Percentiles rank a stretch among this genome's conserved stretches.
These are phyloP conservation scores for Myotis myotis DNA, from an alignment of 2,797 vertebrate species.

Conservation along the genomic window DNA sequence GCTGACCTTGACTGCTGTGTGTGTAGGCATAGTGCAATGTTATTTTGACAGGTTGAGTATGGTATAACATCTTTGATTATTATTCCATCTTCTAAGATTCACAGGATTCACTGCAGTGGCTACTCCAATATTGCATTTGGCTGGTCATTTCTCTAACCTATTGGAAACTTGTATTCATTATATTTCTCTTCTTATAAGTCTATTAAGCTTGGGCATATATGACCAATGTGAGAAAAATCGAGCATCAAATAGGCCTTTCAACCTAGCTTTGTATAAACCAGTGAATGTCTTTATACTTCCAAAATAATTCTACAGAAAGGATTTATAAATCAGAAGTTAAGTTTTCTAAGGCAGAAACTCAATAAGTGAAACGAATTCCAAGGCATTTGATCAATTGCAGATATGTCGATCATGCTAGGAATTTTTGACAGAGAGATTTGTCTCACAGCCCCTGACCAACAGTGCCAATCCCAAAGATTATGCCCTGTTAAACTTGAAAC, in stretches of 20 bases:
- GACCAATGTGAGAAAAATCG: neutral
- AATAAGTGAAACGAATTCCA: constrained; percentile 19
- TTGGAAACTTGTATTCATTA: neutral
- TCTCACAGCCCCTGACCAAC: neutral
- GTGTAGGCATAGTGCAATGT: neutral
- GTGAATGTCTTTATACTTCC: neutral
- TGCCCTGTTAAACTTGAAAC: neutral
- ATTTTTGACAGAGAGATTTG: neutral
- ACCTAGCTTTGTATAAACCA: neutral
- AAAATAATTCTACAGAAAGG: neutral
- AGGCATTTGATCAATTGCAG: neutral
- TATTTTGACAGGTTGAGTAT: constrained; percentile 30
- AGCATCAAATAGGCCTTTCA: neutral
- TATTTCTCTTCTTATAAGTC: neutral
- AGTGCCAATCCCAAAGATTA: neutral
- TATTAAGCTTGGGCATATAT: neutral
- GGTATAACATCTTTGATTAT: neutral
- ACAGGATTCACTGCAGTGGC: neutral
- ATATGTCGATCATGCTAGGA: neutral
- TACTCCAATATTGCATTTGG: neutral
- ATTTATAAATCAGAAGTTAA: constrained; percentile 1
- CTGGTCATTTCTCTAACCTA: neutral
- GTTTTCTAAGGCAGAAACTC: neutral
- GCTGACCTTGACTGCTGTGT: neutral
- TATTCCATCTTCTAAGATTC: neutral